Base-by-base conservation (phyloP, 2,888 invertebrate species). In the Himalopsyche kuldschensis region DNA sequence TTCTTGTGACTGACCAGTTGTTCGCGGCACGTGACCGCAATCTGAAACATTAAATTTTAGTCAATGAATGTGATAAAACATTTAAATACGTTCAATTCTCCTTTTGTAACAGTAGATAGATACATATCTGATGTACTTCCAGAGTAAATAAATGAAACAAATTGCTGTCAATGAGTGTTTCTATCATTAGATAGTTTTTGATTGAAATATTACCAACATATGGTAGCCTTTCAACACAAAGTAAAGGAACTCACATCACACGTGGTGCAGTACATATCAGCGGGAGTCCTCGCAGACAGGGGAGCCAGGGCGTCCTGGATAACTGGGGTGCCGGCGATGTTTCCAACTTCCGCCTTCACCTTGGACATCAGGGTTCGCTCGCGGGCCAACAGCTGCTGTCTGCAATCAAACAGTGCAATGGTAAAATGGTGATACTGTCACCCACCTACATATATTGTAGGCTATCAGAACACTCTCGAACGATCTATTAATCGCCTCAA, bases 1-100 rank as follows among this genome's bases (percentile, higher is more conserved):
- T 92, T 92, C 86, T 93, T 88, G 88, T 94, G 94, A 88, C 90
- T 91, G 1, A 93, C 92, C 89, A 94, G 90, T 88, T 94, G 94
- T 84, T 93, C 93, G 41, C 92, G 89, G 87, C 93, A 93, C 0
- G 93, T 93, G 41, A 93, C 92, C 0, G 89, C 88, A 0, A 93
- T 90, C 89, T 92, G 87, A 27, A 89, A 89, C 78, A 24, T n/a
- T 4, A 35, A 10, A 35, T 35, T 35, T 35, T 8, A 35, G n/a
- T 48, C 3, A 20, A n/a, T n/a, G 41, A 8, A 41, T 41, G 11
- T 41, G 41, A 41, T 41, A 41, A 41, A 41, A 41, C 41, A 8
- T 41, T 41, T 41, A 41, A n/a, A n/a, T n/a, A n/a, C n/a, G n/a
- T n/a, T n/a, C n/a, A n/a, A n/a, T n/a, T n/a, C n/a, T n/a, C n/a